Evolutionary conservation across 2,113 vertebrate genomes (phyloP).

Genomic region (Scomber colias): DNA sequence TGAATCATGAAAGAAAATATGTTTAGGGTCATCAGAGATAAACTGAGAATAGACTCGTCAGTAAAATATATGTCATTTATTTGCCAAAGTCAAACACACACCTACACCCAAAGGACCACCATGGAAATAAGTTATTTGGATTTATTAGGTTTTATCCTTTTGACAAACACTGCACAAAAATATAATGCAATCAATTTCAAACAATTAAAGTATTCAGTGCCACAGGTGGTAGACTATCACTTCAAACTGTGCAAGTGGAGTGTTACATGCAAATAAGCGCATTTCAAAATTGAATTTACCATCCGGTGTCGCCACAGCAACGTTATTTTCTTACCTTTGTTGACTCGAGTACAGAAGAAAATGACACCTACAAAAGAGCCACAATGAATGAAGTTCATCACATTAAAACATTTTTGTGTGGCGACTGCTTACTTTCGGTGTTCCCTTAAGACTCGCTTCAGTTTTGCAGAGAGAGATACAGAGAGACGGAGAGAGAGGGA

Average conservation of each 20-base stretch:
- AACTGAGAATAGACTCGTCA: too few relatives aligned
- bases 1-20: neutral
- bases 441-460: neutral
- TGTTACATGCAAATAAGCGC: neutral
- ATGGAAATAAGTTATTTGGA: too few relatives aligned
- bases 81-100: neutral
- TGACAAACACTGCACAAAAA: too few relatives aligned
- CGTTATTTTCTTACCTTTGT: constrained; percentile 37
- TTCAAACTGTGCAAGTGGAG: neutral
- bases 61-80: neutral
- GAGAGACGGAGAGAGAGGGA: too few relatives aligned
- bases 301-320: neutral
- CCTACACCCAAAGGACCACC: too few relatives aligned
- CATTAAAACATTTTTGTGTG: neutral
- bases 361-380: neutral
- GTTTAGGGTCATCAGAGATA: neutral
- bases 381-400: neutral
- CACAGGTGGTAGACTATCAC: neutral
- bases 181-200: too few relatives aligned
- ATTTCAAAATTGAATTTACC: neutral
- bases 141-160: too few relatives aligned
- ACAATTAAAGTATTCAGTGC: neutral
- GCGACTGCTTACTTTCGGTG: accelerated
- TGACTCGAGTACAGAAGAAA: neutral
- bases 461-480: neutral